These are phyloP conservation scores for Linnaemya tessellans DNA, from an alignment of 2,888 invertebrate genomes.

Conservation along the genomic window DNA sequence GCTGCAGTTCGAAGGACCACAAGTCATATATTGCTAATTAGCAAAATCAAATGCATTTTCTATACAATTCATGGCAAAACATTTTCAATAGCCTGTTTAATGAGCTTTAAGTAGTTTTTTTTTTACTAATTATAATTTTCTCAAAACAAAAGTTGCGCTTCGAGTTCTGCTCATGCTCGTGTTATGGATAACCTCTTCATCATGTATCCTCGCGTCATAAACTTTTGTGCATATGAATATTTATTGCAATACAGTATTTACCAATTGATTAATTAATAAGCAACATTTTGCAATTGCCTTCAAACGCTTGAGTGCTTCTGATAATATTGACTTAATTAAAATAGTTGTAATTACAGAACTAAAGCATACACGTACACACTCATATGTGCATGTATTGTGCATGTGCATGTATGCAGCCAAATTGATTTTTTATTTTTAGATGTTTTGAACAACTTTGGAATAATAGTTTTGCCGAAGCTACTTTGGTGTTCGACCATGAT, in stretches of 20 bases:
- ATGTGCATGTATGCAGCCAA: background rate
- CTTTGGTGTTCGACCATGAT: too few relatives aligned
- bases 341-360: slow-evolving; percentile 52
- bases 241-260: slow-evolving; percentile 22
- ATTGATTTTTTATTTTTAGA: background rate
- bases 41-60: too few relatives aligned
- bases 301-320: slow-evolving; percentile 60
- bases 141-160: too few relatives aligned
- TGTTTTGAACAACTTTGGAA: too few relatives aligned
- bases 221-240: background rate
- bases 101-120: too few relatives aligned
- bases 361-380: background rate
- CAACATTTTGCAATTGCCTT: slow-evolving; percentile 60
- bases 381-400: too few relatives aligned
- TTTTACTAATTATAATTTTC: too few relatives aligned
- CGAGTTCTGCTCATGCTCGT: background rate
- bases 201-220: background rate
- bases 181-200: background rate
- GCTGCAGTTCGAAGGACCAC: too few relatives aligned
- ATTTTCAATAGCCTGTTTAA: too few relatives aligned
- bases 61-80: too few relatives aligned
- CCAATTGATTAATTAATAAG: slow-evolving; percentile 53
- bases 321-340: slow-evolving; percentile 68
- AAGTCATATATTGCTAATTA: too few relatives aligned
- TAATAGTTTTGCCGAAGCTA: background rate